These are phyloP conservation scores for Drymonia ruficornis DNA, from an alignment of 2,888 invertebrate genomes.

Conservation along the genomic window DNA sequence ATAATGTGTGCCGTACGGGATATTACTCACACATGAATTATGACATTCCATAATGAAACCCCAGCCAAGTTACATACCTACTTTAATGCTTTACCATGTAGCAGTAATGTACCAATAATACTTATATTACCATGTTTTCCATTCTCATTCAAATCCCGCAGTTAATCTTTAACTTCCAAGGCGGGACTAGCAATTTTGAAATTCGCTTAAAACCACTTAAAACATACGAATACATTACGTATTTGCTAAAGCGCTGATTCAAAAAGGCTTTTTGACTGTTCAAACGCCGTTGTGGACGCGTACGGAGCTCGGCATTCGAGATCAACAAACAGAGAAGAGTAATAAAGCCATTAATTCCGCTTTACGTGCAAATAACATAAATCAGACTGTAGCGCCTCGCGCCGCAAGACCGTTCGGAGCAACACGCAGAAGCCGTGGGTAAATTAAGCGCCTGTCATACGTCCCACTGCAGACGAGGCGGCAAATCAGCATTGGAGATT, in stretches of 20 bases:
- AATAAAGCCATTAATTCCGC: slow-evolving; percentile 84
- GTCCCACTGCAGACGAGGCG: slow-evolving; percentile 56
- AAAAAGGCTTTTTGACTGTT: slow-evolving; percentile 62
- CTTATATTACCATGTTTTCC: too few species aligned
- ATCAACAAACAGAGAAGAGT: slow-evolving; percentile 80
- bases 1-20: slow-evolving; percentile 68
- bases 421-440: slow-evolving; percentile 62
- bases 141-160: slow-evolving; percentile 12
- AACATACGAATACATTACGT: slow-evolving; percentile 48
- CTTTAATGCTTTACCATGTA: slow-evolving; percentile 14
- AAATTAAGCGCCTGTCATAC: slow-evolving; percentile 76
- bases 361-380: slow-evolving; percentile 83
- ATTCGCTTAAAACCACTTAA: slow-evolving; percentile 27
- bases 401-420: slow-evolving; percentile 72
- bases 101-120: too few species aligned
- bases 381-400: slow-evolving; percentile 77
- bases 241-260: slow-evolving; percentile 63
- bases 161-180: slow-evolving; percentile 23
- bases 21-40: slow-evolving; percentile 79
- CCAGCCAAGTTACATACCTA: slow-evolving; percentile 58
- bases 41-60: slow-evolving; percentile 75
- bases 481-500: slow-evolving; percentile 57
- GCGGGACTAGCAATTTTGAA: slow-evolving; percentile 23
- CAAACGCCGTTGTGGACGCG: slow-evolving; percentile 59
- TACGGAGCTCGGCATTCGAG: slow-evolving; percentile 62